Evolutionary conservation across 2,888 invertebrate species (phyloP).

Genomic region (Macrophya alboannulata): DNA sequence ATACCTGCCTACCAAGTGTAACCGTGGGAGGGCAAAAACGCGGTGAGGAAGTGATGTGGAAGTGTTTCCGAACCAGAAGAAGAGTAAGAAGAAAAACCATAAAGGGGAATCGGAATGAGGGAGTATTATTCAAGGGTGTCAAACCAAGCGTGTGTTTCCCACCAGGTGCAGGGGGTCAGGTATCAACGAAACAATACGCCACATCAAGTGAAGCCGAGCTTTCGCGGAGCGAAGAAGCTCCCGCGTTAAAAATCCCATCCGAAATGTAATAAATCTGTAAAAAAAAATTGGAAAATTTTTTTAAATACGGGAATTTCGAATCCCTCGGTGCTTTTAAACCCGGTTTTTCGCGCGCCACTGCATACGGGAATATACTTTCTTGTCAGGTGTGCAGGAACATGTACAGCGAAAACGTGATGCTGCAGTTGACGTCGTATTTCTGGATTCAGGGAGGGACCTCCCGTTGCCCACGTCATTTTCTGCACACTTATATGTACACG

Average conservation of each 20-base stretch:
- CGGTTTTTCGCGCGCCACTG: neutral
- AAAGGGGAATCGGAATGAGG: neutral
- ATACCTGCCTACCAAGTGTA: neutral
- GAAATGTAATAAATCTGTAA: too few relatives aligned
- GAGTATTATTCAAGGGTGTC: constrained; percentile 42
- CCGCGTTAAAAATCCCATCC: neutral
- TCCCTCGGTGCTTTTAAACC: neutral
- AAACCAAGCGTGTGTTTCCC: constrained; percentile 24
- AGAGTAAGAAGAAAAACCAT: neutral
- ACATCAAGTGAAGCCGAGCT: neutral
- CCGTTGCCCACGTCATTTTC: neutral
- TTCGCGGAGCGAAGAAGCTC: neutral
- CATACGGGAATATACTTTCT: neutral
- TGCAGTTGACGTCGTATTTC: neutral
- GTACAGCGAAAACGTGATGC: neutral
- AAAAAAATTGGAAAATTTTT: neutral
- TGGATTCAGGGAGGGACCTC: neutral
- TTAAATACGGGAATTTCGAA: neutral
- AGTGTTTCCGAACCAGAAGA: constrained; percentile 32
- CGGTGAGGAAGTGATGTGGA: constrained; percentile 13
- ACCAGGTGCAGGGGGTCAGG: neutral
- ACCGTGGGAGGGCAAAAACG: neutral
- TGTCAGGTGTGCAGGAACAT: neutral
- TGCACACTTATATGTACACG: neutral
- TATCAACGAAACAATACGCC: constrained; percentile 11